These are phyloP conservation scores for Toxotes lorentzi DNA, from an alignment of 2,797 vertebrate species.

Conservation along the genomic window DNA sequence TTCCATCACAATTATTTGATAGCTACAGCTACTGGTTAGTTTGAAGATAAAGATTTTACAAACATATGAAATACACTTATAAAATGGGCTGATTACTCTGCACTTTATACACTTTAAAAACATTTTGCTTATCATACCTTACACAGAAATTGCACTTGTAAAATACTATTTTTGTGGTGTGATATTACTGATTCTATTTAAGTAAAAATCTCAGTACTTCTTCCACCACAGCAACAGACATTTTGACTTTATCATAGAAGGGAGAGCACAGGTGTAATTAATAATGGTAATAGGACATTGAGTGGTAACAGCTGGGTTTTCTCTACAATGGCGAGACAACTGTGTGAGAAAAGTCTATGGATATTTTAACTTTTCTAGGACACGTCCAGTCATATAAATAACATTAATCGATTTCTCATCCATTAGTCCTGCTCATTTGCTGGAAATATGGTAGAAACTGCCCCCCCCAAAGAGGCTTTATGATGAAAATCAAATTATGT, in stretches of 20 bases:
- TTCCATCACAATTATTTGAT: neutral
- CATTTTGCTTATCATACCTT: neutral
- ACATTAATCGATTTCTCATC: too few species aligned
- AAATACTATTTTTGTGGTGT: too few species aligned
- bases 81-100: neutral
- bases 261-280: neutral
- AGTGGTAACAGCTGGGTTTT: neutral
- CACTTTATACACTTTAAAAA: neutral
- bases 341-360: too few species aligned
- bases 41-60: neutral
- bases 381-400: neutral
- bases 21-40: neutral
- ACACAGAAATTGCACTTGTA: neutral
- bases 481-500: neutral
- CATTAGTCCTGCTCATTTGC: too few species aligned
- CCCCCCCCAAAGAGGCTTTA: neutral
- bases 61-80: neutral
- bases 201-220: neutral
- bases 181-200: too few species aligned
- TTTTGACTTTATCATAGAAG: neutral
- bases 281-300: neutral
- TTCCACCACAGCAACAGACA: neutral
- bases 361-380: too few species aligned
- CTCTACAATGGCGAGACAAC: too few species aligned
- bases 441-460: neutral